A percentile compares a stretch with the other conserved stretches of the same genome.
Conservation (phyloP, 2,797 vertebrate genomes). For the Megalops cyprinoides region DNA sequence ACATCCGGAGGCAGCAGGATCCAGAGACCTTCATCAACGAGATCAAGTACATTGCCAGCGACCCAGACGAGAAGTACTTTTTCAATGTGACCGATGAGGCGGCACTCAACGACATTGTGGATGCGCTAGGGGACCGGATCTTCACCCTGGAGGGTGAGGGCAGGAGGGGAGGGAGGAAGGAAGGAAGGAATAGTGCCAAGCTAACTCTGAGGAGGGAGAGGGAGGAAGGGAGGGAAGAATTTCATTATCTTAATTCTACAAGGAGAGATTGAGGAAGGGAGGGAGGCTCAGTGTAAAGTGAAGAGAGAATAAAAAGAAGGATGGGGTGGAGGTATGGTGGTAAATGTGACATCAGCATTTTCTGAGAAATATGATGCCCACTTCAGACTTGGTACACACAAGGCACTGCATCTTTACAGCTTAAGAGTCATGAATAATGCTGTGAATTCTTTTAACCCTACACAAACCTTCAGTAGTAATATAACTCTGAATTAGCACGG, state of each 20-base stretch:
- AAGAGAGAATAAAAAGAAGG: conserved; percentile 38
- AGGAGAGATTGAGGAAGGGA: conserved; percentile 22
- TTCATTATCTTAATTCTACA: background rate
- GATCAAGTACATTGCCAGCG: conserved; percentile 91
- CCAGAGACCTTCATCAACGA: conserved; percentile 89
- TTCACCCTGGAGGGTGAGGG: conserved; percentile 90
- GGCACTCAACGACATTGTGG: conserved; percentile 92
- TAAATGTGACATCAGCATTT: conserved; percentile 17
- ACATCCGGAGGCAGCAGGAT: conserved; percentile 89
- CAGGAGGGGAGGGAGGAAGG: conserved; percentile 2
- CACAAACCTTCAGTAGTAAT: too few species aligned
- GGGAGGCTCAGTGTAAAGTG: too few species aligned
- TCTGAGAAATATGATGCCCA: conserved; percentile 23
- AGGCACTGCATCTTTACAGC: conserved; percentile 37
- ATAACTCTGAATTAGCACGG: too few species aligned
- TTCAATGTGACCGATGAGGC: conserved; percentile 96
- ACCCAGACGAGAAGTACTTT: conserved; percentile 91
- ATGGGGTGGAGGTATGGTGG: conserved; percentile 47
- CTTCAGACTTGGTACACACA: background rate
- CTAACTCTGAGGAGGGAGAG: background rate
- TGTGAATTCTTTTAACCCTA: too few species aligned
- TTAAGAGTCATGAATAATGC: too few species aligned
- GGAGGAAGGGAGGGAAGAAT: conserved; percentile 10
- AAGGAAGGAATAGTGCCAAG: background rate
- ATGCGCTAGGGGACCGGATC: conserved; percentile 90